Base-by-base conservation (phyloP, 1,140 invertebrate genomes). In the Euwallacea fornicatus region DNA sequence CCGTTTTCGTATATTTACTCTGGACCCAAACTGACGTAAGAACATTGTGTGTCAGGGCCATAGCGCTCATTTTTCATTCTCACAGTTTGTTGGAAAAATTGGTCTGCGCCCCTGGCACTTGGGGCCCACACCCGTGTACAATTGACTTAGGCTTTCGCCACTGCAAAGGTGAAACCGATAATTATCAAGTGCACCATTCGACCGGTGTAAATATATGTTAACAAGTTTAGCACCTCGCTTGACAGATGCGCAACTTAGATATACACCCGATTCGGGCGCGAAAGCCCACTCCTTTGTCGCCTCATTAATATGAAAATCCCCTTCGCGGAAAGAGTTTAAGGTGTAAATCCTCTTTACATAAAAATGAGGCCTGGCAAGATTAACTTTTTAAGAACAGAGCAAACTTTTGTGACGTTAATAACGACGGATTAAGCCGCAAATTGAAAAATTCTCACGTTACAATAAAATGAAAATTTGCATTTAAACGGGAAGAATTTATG, bases 301-400 rank as follows among this genome's bases (percentile, higher is more conserved):
- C n/a, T 56, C 16, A 15, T 56, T 21, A 56, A 56, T 56, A 56
- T 56, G 11, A 56, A 56, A n/a, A 56, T n/a, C 46, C 46, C 13
- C 13, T 50, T 50, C 46, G 46, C 16, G 11, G 16, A 56, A 56
- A 56, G 54, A 56, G 16, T 56, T 56, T 56, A 11, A 56, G 16
- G 54, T 21, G 61, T 21, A 63, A 63, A 63, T 63, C 61, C 44
- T 63, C 61, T 63, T 47, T 63, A 63, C 61, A 63, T 63, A 63
- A 63, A 63, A 63, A 63, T 63, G 41, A 47, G 44, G 41, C 61
- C 41, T 9, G 11, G 54, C 6, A 61, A 44, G 61, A 63, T 63
- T 63, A 63, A 63, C 61, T 63, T 63, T 63, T 63, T 44, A 61
- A 61, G 42, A 61, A 61, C 59, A 61, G 42, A 61, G 59, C 59